Conservation (phyloP, 2,888 invertebrate genomes). For the Synanthedon tipuliformis region DNA sequence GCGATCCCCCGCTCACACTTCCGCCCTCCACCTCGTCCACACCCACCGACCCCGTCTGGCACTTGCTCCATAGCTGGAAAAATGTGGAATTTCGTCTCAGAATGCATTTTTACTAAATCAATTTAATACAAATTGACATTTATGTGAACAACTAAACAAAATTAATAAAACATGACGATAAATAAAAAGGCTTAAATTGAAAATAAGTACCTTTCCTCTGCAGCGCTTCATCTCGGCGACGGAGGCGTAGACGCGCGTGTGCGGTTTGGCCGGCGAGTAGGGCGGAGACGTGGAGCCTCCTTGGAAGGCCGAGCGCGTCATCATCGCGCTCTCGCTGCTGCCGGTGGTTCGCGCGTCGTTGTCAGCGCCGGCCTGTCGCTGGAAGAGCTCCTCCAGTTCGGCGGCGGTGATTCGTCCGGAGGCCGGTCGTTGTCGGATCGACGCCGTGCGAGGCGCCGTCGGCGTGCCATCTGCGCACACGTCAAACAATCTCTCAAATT, state of each 20-base stretch:
- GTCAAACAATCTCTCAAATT: too few relatives aligned
- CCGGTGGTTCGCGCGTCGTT: constrained; percentile 21
- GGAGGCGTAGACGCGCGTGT: constrained; percentile 85
- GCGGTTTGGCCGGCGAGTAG: constrained; percentile 75
- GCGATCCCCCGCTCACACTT: constrained; percentile 28
- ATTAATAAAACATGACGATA: too few relatives aligned
- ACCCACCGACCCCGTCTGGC: neutral
- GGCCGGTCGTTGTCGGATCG: constrained; percentile 88
- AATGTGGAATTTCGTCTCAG: too few relatives aligned
- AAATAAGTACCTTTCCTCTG: constrained; percentile 73
- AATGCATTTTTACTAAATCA: too few relatives aligned
- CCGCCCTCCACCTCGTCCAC: neutral
- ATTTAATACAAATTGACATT: too few relatives aligned
- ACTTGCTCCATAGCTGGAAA: neutral
- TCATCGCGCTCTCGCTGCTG: constrained; percentile 72
- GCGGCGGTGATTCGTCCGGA: constrained; percentile 90
- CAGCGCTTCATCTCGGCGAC: constrained; percentile 95
- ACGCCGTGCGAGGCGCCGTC: constrained; percentile 86
- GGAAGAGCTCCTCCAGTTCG: constrained; percentile 93
- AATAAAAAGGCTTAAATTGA: too few relatives aligned
- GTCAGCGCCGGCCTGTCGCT: constrained; percentile 80
- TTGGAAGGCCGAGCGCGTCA: constrained; percentile 80
- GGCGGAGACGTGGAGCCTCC: constrained; percentile 73
- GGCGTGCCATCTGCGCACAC: constrained; percentile 59
- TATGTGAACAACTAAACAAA: too few relatives aligned